Percentiles rank a stretch among this genome's conserved stretches.
These are phyloP conservation scores for Knipowitschia caucasica DNA, from an alignment of 2,797 vertebrate species.

Conservation along the genomic window DNA sequence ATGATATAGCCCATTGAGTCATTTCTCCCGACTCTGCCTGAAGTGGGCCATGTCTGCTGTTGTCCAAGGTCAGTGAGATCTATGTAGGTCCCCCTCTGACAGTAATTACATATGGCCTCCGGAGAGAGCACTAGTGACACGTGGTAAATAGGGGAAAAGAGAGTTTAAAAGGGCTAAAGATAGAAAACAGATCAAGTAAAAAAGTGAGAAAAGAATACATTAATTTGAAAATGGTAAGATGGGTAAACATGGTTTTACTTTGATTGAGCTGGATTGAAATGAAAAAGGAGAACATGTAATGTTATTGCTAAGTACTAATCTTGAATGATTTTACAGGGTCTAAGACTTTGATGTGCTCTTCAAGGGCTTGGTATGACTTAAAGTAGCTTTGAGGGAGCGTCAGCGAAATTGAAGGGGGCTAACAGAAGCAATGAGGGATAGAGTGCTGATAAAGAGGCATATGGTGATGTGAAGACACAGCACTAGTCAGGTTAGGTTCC, in stretches of 20 bases:
- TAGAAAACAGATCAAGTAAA: slow-evolving; percentile 1
- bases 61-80: slow-evolving; percentile 69
- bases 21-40: slow-evolving; percentile 36
- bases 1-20: slow-evolving; percentile 26
- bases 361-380: slow-evolving; percentile 66
- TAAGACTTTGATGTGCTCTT: slow-evolving; percentile 70
- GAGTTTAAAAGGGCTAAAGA: background rate
- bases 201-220: slow-evolving; percentile 52
- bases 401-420: slow-evolving; percentile 55
- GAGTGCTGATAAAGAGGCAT: slow-evolving; percentile 35
- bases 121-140: slow-evolving; percentile 42
- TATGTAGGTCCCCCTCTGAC: slow-evolving; percentile 62
- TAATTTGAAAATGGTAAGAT: too few species aligned
- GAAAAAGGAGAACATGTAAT: slow-evolving; percentile 49
- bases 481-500: slow-evolving; percentile 43
- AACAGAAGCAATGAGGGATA: slow-evolving; percentile 22
- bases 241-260: background rate
- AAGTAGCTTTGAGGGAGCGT: slow-evolving; percentile 58
- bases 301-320: slow-evolving; percentile 63
- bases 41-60: slow-evolving; percentile 58
- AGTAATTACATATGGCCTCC: slow-evolving; percentile 72
- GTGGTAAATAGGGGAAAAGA: slow-evolving; percentile 29
- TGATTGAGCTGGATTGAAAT: too few species aligned
- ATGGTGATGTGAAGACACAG: slow-evolving; percentile 21
- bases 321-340: slow-evolving; percentile 63